phyloP scores from a whole-genome alignment of 2,888 invertebrate species.

The Trissonchulus latispiculum region DNA sequence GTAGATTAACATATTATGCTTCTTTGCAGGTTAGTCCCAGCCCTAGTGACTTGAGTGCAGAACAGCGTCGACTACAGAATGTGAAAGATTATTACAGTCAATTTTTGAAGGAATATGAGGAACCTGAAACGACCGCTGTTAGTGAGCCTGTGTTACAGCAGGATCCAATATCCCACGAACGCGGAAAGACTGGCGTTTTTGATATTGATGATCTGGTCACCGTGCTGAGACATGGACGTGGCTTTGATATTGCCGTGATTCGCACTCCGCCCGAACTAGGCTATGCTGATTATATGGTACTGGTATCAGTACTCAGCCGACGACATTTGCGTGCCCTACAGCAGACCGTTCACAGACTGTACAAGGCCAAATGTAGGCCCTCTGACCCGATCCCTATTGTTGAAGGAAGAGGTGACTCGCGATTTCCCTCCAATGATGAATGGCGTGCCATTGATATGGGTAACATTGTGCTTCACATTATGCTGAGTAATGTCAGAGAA shows the following conservation, averaged over 20 bases:
- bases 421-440: constrained; percentile 49
- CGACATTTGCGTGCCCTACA: constrained; percentile 45
- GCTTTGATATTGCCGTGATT: constrained; percentile 67
- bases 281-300: constrained; percentile 73
- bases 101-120: not conserved
- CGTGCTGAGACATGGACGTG: constrained; percentile 64
- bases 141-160: not conserved
- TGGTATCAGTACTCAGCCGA: constrained; percentile 54
- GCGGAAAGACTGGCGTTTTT: constrained; percentile 70
- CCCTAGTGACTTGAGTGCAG: too few relatives aligned
- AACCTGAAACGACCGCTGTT: too few relatives aligned
- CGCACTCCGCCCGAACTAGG: constrained; percentile 61
- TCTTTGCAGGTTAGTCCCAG: too few relatives aligned
- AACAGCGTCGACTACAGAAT: not conserved
- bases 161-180: not conserved
- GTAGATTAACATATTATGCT: too few relatives aligned
- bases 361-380: constrained; percentile 30
- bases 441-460: constrained; percentile 87
- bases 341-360: constrained; percentile 26
- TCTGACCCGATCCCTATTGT: constrained; percentile 48
- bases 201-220: constrained; percentile 74
- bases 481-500: constrained; percentile 59
- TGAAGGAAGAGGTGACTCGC: not conserved
- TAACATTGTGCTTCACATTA: constrained; percentile 81
- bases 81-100: constrained; percentile 4